Percentiles rank a stretch among this genome's conserved stretches.
These are phyloP conservation scores for Hylomyscus alleni DNA, from an alignment of 2,797 vertebrate genomes.

Conservation along the genomic window DNA sequence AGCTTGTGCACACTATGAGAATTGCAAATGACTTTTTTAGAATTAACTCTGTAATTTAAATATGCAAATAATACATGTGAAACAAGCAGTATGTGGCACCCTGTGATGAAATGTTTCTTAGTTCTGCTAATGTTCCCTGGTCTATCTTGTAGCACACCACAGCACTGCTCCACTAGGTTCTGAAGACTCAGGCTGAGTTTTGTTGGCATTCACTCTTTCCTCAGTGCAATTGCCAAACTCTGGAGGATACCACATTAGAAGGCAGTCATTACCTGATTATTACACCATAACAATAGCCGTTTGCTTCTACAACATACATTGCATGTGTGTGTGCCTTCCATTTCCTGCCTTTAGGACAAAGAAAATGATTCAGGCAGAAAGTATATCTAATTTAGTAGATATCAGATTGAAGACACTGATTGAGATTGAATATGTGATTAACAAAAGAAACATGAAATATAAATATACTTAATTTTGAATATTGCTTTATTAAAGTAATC, in stretches of 20 bases:
- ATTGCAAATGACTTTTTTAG: slow-evolving; percentile 54
- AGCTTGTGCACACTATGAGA: not conserved
- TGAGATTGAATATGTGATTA: not conserved
- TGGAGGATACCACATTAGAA: not conserved
- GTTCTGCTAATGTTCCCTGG: not conserved
- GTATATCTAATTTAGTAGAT: not conserved
- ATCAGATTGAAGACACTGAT: not conserved
- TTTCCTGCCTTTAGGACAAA: slow-evolving; percentile 13
- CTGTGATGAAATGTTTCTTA: not conserved
- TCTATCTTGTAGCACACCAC: not conserved
- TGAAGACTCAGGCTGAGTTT: not conserved
- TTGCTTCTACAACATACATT: not conserved
- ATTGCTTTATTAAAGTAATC: slow-evolving; percentile 15
- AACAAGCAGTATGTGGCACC: not conserved
- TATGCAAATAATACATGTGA: not conserved
- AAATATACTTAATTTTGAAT: slow-evolving; percentile 1
- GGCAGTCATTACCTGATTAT: not conserved
- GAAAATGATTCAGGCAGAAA: not conserved
- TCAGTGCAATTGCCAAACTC: not conserved
- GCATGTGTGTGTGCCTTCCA: not conserved
- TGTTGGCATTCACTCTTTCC: rapidly evolving
- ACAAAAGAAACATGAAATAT: not conserved
- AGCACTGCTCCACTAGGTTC: rapidly evolving
- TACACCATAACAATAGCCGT: not conserved
- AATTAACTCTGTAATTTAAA: slow-evolving; percentile 48